Evolutionary conservation across 2,113 vertebrate species (phyloP), one percentile per base, ranked within the genome.

Genomic region (Jacana jacana): DNA sequence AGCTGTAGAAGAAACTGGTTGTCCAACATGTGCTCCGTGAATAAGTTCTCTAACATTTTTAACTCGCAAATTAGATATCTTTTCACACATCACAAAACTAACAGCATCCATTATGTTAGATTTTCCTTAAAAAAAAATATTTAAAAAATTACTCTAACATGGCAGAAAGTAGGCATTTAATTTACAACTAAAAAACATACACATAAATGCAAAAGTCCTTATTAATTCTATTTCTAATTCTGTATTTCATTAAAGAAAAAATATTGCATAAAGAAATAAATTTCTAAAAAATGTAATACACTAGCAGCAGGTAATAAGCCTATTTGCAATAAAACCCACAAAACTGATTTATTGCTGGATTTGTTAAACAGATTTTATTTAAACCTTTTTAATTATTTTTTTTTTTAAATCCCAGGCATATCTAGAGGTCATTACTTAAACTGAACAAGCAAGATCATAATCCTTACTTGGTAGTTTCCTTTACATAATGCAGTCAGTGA

Each of bases 41-140:
- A 99, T 98, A 69, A 99, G 98, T 51, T 99, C 99, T 76, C 94
- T 86, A 71, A 98, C 64, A 55, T 95, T 98, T 92, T 98, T 99
- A 48, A 99, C 99, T 86, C 99, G 96, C 20, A 99, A 97, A 81
- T 97, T 97, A 52, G 97, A 33, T 7, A 63, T 96, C 83, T 98
- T 98, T 93, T 99, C 99, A 76, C 99, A 99, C 93, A 99, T 96
- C 55, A 98, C 99, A 90, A 99, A 99, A 93, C 99, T 99, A 93
- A 99, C 91, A 27, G 99, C 99, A 90, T 99, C 99, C 99, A 99
- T 99, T 75, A 99, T 96, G 58, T 99, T 99, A 31, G 99, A 99
- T 92, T 99, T 99, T 11, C 99, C 99, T 99, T 70, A 16, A 71
- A 52, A 66, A 60, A 61, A 27, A 55, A 63, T 19, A 15, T 30